Evolutionary conservation across 2,113 vertebrate species (phyloP).

Genomic region (Zosterops lateralis): DNA sequence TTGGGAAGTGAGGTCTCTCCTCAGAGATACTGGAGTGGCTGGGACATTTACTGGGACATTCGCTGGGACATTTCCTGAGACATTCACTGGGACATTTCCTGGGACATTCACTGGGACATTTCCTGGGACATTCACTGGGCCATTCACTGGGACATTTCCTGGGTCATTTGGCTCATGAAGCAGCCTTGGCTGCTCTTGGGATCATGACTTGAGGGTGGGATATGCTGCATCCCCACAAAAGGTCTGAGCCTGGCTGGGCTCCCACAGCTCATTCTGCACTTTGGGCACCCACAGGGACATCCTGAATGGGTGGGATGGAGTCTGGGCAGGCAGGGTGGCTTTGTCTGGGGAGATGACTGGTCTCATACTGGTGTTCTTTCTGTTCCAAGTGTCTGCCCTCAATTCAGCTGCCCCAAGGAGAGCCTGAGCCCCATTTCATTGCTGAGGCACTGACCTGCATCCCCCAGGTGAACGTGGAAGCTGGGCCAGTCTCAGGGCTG

Average conservation of each 20-base stretch:
- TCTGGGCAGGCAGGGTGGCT: not conserved
- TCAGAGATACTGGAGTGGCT: not conserved
- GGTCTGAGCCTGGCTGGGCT: not conserved
- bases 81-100: not conserved
- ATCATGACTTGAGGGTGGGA: fast-evolving
- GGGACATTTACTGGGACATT: not conserved
- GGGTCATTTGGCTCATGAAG: not conserved
- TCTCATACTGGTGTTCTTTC: not conserved
- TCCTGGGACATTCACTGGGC: not conserved
- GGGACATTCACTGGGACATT: not conserved
- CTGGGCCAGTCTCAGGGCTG: not conserved
- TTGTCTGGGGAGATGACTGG: not conserved
- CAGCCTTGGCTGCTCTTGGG: not conserved
- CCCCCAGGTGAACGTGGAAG: not conserved
- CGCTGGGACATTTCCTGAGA: not conserved
- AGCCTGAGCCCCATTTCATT: not conserved
- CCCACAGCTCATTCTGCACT: not conserved
- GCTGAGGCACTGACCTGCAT: not conserved
- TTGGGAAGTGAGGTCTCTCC: not conserved
- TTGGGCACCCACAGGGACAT: not conserved
- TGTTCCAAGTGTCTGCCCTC: not conserved
- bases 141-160: not conserved
- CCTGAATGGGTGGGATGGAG: not conserved
- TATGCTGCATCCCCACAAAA: not conserved
- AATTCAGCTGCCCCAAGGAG: not conserved